phyloP scores from a whole-genome alignment of 2,797 vertebrate genomes.

The Galaxias olidus region DNA sequence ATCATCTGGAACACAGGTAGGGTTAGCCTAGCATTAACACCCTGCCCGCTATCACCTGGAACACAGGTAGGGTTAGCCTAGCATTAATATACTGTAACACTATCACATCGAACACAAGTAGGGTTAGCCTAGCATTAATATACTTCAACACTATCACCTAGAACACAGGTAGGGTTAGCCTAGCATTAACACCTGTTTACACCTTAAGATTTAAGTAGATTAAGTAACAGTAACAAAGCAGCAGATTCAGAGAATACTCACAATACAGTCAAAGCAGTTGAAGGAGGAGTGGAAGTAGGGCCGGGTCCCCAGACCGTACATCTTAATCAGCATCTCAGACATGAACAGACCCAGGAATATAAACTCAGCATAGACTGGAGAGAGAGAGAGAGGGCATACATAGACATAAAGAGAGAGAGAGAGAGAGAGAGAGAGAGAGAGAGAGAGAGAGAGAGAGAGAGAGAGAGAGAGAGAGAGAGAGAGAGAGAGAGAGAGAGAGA shows the following conservation, averaged over 20 bases:
- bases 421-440: not conserved
- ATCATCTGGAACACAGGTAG: slow-evolving; percentile 82
- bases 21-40: slow-evolving; percentile 91
- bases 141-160: slow-evolving; percentile 98
- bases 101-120: too few relatives aligned
- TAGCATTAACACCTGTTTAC: slow-evolving; percentile 97
- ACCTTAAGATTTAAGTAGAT: too few relatives aligned
- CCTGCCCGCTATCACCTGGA: slow-evolving; percentile 91
- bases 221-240: too few relatives aligned
- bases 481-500: not conserved
- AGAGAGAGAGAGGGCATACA: not conserved
- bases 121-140: slow-evolving; percentile 95
- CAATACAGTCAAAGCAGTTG: slow-evolving; percentile 98
- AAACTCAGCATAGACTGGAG: slow-evolving; percentile 92
- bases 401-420: not conserved
- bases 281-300: slow-evolving; percentile 98
- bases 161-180: slow-evolving; percentile 69
- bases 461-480: not conserved
- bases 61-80: slow-evolving; percentile 68
- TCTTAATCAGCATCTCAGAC: slow-evolving; percentile 95
- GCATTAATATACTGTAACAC: too few relatives aligned
- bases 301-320: slow-evolving; percentile 92
- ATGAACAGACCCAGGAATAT: slow-evolving; percentile 97
- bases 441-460: not conserved
- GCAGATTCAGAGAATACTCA: slow-evolving; percentile 63